Evolutionary conservation across 2,797 vertebrate genomes (phyloP), one percentile per base, ranked within the genome.

Genomic region (Sphenopsis melanotis): DNA sequence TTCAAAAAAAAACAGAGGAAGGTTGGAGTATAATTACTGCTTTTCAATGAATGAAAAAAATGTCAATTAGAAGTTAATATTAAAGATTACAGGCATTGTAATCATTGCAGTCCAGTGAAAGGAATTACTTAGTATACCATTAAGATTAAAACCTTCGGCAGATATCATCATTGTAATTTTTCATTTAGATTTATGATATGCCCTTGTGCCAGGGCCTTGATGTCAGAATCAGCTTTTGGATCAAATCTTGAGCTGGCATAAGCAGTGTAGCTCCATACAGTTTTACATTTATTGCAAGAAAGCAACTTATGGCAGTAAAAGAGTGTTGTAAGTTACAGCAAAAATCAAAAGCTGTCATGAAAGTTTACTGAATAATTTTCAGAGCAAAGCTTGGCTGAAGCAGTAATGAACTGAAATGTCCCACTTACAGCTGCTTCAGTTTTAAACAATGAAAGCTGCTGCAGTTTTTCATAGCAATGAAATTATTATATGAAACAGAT

Each of bases 261-360:
- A 64, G 78, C 42, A 56, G 41, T 34, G 57, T 85, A 87, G 29
- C 61, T 89, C 49, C 68, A n/a, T 92, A 92, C 68, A 11, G 39
- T 95, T 95, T 95, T 89, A 87, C 64, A 92, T 94, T 79, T 92
- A 93, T 89, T 90, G 65, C 92, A 93, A 96, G 85, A 87, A 95
- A 95, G 86, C 92, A 93, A 85, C 82, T 95, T 93, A 92, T 77
- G 87, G 76, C 92, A 80, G 80, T 44, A 95, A 84, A 86, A 92
- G 56, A 55, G 8, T 93, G 79, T 90, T 93, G 65, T 76, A 95
- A 96, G 90, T 89, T 95, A 57, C 3, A 83, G 87, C 52, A 90
- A 95, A 90, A 94, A 92, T 94, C 76, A 78, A 93, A 95, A 93
- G 82, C 93, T 91, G 84, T 94, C 61, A 44, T 81, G 61, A 91